Percentiles rank a stretch among this genome's conserved stretches.
Conservation (phyloP, 2,113 vertebrate species). For the Centrocercus urophasianus region DNA sequence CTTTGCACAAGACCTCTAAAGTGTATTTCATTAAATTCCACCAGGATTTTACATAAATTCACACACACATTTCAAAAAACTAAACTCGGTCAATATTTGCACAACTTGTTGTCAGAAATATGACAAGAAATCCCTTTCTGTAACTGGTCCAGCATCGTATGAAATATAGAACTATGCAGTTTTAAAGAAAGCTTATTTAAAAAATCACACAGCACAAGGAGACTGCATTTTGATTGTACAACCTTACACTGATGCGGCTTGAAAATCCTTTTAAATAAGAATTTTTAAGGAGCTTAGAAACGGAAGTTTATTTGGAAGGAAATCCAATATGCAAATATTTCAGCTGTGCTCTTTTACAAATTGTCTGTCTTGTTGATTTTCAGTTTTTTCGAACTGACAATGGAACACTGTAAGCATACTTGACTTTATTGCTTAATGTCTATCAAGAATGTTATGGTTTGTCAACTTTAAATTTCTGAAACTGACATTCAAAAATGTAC, state of each 20-base stretch:
- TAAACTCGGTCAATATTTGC: neutral
- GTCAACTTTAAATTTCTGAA: conserved; percentile 78
- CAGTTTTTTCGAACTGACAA: neutral
- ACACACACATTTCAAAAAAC: neutral
- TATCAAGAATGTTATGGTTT: conserved; percentile 74
- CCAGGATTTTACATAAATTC: neutral
- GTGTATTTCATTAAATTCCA: neutral
- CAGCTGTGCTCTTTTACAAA: conserved; percentile 71
- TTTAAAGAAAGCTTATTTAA: conserved; percentile 47
- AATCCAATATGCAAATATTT: conserved; percentile 80
- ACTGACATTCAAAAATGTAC: conserved; percentile 68
- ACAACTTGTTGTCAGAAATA: neutral
- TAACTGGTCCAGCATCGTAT: neutral
- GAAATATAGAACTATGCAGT: neutral
- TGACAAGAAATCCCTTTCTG: neutral
- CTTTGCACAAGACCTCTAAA: conserved; percentile 2
- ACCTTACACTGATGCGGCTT: conserved; percentile 51
- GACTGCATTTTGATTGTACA: conserved; percentile 27
- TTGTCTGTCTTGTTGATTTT: conserved; percentile 47
- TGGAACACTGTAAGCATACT: conserved; percentile 74
- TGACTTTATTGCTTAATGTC: conserved; percentile 82
- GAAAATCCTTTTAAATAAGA: conserved; percentile 61
- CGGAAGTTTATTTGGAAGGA: conserved; percentile 71
- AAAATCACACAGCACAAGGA: conserved; percentile 14
- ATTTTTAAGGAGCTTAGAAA: conserved; percentile 67